Conservation (phyloP, 2,113 vertebrate species). For the Phoxinus phoxinus region DNA sequence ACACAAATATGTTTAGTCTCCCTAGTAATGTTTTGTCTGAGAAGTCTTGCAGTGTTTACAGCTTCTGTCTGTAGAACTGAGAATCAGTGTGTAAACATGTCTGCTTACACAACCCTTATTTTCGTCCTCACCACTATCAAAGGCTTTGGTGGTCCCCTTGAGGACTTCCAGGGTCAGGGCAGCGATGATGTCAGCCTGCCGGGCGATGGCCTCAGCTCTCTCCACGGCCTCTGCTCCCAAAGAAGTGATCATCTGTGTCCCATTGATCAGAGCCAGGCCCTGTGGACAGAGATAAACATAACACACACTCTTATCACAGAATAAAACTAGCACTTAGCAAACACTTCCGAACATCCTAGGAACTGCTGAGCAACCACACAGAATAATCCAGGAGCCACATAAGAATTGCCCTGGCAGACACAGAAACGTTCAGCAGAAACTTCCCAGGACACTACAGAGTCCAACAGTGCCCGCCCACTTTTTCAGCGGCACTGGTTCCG, state of each 20-base stretch:
- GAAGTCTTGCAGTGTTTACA: not conserved
- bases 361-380: not conserved
- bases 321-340: not conserved
- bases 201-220: slow-evolving; percentile 87
- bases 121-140: slow-evolving; percentile 87
- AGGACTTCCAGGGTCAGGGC: slow-evolving; percentile 95
- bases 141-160: slow-evolving; percentile 97
- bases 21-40: not conserved
- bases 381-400: too few relatives aligned
- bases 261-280: slow-evolving; percentile 97
- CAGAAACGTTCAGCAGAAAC: not conserved
- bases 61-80: not conserved
- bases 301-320: not conserved
- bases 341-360: not conserved
- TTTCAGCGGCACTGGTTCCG: not conserved
- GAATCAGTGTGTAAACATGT: not conserved
- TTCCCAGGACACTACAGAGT: not conserved
- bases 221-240: slow-evolving; percentile 95
- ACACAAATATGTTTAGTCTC: not conserved
- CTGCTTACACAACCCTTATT: not conserved
- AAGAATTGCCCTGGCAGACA: not conserved
- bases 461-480: not conserved
- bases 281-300: slow-evolving; percentile 60
- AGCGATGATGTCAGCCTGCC: slow-evolving; percentile 94
- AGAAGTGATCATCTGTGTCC: slow-evolving; percentile 99